phyloP scores from a whole-genome alignment of 2,797 vertebrate species.

The Carduelis carduelis region DNA sequence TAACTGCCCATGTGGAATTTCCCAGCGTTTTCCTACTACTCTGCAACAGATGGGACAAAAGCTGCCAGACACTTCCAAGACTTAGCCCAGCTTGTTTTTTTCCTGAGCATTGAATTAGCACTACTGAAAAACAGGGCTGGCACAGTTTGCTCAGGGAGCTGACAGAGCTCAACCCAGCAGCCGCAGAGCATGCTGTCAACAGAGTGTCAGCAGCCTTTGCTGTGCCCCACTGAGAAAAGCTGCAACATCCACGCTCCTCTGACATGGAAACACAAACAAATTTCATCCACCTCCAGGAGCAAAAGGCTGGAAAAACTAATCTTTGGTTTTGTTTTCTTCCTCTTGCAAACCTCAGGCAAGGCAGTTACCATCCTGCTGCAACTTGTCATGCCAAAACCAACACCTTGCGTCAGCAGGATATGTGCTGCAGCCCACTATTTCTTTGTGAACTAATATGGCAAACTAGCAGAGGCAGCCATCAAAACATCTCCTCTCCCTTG shows the following conservation, averaged over 20 bases:
- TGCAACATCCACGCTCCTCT: background rate
- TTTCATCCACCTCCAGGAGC: background rate
- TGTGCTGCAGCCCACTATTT: accelerated
- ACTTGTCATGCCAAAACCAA: background rate
- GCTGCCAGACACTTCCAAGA: background rate
- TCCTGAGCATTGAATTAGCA: background rate
- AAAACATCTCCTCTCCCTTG: background rate
- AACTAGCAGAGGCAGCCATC: background rate
- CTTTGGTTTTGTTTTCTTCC: background rate
- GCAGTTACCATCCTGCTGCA: background rate
- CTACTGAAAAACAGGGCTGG: background rate
- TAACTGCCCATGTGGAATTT: background rate
- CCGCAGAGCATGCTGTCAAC: background rate
- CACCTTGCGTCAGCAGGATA: background rate
- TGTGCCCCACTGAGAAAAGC: background rate
- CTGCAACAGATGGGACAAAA: background rate
- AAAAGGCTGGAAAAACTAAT: background rate
- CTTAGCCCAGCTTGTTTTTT: background rate
- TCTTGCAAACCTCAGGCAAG: background rate
- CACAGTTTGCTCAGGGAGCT: background rate
- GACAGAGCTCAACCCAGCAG: background rate
- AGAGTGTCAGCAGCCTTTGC: background rate
- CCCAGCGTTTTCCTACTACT: background rate
- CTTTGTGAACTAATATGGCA: background rate
- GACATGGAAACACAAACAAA: background rate